These are phyloP conservation scores for Lasioglossum leucozonium DNA, from an alignment of 2,888 invertebrate genomes.

Conservation along the genomic window DNA sequence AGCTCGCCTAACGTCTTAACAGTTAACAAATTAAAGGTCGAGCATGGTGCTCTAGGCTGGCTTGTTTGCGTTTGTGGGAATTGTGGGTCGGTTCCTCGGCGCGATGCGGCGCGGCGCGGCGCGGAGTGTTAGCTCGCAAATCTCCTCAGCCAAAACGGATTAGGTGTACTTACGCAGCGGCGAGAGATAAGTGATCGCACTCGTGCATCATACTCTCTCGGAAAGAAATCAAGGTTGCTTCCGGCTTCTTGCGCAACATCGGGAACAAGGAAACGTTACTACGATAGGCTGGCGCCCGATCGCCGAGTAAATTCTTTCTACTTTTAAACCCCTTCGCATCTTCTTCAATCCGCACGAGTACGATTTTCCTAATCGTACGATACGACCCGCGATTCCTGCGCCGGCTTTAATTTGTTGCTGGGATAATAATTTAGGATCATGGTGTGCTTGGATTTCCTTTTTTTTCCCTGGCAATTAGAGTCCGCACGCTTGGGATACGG, in stretches of 20 bases:
- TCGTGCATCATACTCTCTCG: slow-evolving; percentile 58
- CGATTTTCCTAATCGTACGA: background rate
- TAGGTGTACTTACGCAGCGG: slow-evolving; percentile 17
- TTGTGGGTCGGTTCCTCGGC: background rate
- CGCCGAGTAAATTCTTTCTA: background rate
- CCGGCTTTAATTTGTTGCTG: background rate
- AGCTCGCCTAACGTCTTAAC: background rate
- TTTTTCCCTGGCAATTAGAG: background rate
- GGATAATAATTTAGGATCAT: background rate
- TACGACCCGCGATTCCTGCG: background rate
- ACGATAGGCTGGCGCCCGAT: slow-evolving; percentile 41
- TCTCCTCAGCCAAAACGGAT: slow-evolving; percentile 38
- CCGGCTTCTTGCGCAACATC: slow-evolving; percentile 65
- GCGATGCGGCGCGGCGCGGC: too few species aligned
- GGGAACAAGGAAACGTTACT: slow-evolving; percentile 67
- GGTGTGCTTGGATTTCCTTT: background rate
- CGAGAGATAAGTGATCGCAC: slow-evolving; percentile 52
- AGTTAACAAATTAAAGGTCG: slow-evolving; percentile 31
- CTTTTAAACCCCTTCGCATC: background rate
- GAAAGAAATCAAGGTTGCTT: slow-evolving; percentile 59
- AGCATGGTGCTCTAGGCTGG: background rate
- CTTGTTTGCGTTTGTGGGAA: background rate
- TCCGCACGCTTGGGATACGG: background rate
- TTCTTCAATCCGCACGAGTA: background rate
- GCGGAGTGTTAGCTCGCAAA: background rate